These are phyloP conservation scores for Oegoconia quadripuncta DNA, from an alignment of 2,888 invertebrate species.

Conservation along the genomic window DNA sequence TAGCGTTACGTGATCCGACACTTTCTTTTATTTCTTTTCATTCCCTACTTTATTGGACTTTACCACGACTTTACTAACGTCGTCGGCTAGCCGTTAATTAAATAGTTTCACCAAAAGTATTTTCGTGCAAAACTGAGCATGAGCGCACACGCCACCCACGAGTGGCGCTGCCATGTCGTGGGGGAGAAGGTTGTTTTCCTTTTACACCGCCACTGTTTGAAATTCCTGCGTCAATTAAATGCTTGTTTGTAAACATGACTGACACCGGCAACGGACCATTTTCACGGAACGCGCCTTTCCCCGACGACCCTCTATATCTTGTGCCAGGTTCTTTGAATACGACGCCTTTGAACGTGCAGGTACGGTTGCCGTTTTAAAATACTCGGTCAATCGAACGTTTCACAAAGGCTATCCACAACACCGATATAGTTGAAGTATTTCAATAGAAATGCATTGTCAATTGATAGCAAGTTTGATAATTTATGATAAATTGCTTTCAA, in stretches of 20 bases:
- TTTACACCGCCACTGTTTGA: conserved; percentile 55
- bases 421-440: not conserved
- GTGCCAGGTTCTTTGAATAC: conserved; percentile 38
- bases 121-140: conserved; percentile 28
- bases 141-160: conserved; percentile 23
- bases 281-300: conserved; percentile 53
- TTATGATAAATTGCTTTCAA: not conserved
- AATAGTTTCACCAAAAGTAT: conserved; percentile 18
- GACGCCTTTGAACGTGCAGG: conserved; percentile 38
- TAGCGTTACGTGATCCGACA: too few species aligned
- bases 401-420: conserved; percentile 12
- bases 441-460: not conserved
- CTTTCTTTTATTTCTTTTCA: too few species aligned
- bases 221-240: conserved; percentile 69
- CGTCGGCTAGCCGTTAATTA: too few species aligned
- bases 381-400: conserved; percentile 28
- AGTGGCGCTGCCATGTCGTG: conserved; percentile 30
- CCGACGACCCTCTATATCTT: conserved; percentile 28
- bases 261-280: conserved; percentile 51
- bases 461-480: not conserved
- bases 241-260: conserved; percentile 64
- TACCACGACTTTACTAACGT: too few species aligned
- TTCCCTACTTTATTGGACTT: too few species aligned
- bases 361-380: conserved; percentile 27
- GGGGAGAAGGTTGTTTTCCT: conserved; percentile 52